Percentiles rank a stretch among this genome's conserved stretches.
phyloP scores from a whole-genome alignment of 2,888 invertebrate species.

The Drosophila phalerata region DNA sequence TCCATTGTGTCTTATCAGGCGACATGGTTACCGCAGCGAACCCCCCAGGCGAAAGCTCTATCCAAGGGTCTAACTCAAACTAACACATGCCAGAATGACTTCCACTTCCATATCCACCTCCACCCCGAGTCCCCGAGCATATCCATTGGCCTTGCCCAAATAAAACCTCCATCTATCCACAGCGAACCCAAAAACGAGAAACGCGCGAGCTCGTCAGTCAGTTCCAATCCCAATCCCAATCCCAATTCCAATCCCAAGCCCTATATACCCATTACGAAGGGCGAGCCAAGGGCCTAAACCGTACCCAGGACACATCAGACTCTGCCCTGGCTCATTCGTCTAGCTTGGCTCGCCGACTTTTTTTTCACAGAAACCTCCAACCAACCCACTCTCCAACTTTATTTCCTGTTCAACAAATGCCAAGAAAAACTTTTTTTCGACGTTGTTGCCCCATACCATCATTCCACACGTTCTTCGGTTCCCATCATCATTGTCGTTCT shows the following conservation, averaged over 20 bases:
- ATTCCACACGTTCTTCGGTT: conserved; percentile 13
- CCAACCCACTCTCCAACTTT: conserved; percentile 44
- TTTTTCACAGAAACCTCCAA: conserved; percentile 34
- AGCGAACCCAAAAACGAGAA: conserved; percentile 57
- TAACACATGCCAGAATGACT: conserved; percentile 58
- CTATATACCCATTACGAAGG: conserved; percentile 44
- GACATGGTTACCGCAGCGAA: conserved; percentile 78
- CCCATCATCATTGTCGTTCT: conserved; percentile 56
- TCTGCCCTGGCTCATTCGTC: conserved; percentile 62
- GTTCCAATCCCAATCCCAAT: conserved; percentile 30
- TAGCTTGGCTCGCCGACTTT: conserved; percentile 70
- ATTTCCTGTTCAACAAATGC: conserved; percentile 81
- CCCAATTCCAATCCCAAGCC: conserved; percentile 21
- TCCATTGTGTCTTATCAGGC: conserved; percentile 85
- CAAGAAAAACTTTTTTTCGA: conserved; percentile 77
- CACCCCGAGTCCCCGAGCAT: conserved; percentile 60
- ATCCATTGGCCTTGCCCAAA: conserved; percentile 79
- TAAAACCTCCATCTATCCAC: conserved; percentile 58
- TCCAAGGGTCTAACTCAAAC: conserved; percentile 62
- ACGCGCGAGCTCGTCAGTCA: conserved; percentile 75
- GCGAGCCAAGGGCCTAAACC: conserved; percentile 61
- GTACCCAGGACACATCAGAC: conserved; percentile 58
- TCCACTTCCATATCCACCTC: conserved; percentile 22
- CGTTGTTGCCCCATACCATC: conserved; percentile 26
- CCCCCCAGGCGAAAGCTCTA: conserved; percentile 64